Percentiles rank a stretch among this genome's conserved stretches.
Evolutionary conservation across 2,888 invertebrate species (phyloP).

Genomic region (Macaria notata): DNA sequence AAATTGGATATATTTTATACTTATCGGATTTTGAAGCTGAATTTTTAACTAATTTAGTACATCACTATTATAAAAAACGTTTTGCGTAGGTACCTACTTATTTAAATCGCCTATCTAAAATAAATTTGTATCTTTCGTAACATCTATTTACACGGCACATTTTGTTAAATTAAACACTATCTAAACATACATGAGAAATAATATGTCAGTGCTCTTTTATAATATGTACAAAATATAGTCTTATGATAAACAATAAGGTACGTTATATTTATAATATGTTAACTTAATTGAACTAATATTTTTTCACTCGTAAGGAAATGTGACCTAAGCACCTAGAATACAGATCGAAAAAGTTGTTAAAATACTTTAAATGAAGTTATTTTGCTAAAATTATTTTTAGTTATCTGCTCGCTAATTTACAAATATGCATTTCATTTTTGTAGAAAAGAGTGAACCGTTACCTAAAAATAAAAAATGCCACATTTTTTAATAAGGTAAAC

Average conservation of each 20-base stretch:
- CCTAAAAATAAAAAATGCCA: slow-evolving; percentile 15
- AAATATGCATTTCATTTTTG: too few species aligned
- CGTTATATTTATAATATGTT: slow-evolving; percentile 45
- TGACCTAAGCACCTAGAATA: neutral
- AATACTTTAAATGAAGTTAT: too few species aligned
- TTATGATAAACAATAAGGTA: slow-evolving; percentile 66
- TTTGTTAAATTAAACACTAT: slow-evolving; percentile 61
- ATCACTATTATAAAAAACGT: slow-evolving; percentile 18
- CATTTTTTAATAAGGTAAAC: slow-evolving; percentile 14
- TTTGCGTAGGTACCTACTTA: neutral
- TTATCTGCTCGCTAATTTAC: too few species aligned
- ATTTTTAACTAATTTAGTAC: too few species aligned
- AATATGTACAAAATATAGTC: slow-evolving; percentile 63
- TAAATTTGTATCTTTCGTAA: slow-evolving; percentile 64
- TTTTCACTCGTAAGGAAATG: slow-evolving; percentile 4
- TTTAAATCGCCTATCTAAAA: slow-evolving; percentile 27
- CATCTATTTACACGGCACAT: slow-evolving; percentile 75
- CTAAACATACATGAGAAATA: slow-evolving; percentile 46
- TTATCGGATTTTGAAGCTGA: neutral
- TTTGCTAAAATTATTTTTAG: too few species aligned
- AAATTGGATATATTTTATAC: too few species aligned
- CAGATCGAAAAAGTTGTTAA: too few species aligned
- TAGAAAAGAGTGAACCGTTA: neutral
- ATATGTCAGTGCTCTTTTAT: slow-evolving; percentile 62
- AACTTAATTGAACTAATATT: neutral